Evolutionary conservation across 2,888 invertebrate genomes (phyloP).

Genomic region (Drosophila macrospina): DNA sequence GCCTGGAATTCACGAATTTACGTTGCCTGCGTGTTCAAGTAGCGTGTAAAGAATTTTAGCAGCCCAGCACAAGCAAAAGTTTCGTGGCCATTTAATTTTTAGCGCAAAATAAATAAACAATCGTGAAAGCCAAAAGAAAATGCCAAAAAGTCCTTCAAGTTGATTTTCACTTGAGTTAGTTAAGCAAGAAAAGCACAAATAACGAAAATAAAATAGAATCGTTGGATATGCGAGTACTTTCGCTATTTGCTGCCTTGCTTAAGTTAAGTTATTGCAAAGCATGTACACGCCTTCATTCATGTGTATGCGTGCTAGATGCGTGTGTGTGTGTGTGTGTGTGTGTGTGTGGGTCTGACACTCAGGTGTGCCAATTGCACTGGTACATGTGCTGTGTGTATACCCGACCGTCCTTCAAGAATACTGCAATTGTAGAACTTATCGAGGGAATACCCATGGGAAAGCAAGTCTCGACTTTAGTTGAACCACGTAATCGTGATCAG

Average conservation of each 20-base stretch:
- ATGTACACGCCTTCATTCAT: constrained; percentile 11
- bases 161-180: constrained; percentile 61
- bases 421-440: constrained; percentile 21
- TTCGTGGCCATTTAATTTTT: constrained; percentile 68
- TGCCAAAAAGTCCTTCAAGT: constrained; percentile 65
- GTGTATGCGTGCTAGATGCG: background rate
- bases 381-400: constrained; percentile 2
- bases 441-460: background rate
- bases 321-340: constrained; percentile 2
- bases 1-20: constrained; percentile 48
- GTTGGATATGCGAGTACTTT: constrained; percentile 66
- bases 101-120: constrained; percentile 77
- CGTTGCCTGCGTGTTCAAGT: constrained; percentile 77
- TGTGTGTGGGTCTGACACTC: constrained; percentile 18
- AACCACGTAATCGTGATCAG: too few relatives aligned
- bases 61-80: constrained; percentile 51
- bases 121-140: constrained; percentile 42
- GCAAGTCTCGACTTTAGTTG: too few relatives aligned
- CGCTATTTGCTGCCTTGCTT: constrained; percentile 51
- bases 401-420: constrained; percentile 56
- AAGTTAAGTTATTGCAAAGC: constrained; percentile 32
- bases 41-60: constrained; percentile 78
- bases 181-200: constrained; percentile 44
- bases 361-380: constrained; percentile 47
- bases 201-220: constrained; percentile 40